Percentiles rank a stretch among this genome's conserved stretches.
Evolutionary conservation across 92 coral and sea anemone genomes (phyloP).

Genomic region (Bergia sp.): DNA sequence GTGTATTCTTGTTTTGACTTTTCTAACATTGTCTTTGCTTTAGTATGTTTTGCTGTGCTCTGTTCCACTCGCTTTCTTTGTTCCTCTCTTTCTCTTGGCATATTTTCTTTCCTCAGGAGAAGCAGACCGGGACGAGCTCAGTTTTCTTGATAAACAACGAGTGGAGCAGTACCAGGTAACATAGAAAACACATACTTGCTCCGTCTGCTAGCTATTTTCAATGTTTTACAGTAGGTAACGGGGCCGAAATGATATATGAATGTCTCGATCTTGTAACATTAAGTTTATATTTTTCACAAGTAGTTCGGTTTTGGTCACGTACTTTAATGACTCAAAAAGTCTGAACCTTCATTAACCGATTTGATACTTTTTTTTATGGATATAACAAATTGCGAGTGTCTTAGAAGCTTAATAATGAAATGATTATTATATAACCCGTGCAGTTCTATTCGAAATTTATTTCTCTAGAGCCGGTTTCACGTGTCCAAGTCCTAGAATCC

Average conservation of each 20-base stretch:
- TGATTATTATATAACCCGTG: background rate
- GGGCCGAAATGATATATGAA: too few species aligned
- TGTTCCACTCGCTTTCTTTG: background rate
- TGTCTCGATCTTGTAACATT: too few species aligned
- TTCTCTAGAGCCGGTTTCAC: too few species aligned
- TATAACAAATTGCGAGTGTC: background rate
- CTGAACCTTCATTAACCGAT: too few species aligned
- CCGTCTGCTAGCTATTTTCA: background rate
- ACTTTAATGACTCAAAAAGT: too few species aligned
- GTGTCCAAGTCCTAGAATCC: too few species aligned
- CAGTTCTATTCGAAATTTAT: background rate
- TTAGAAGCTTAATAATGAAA: background rate
- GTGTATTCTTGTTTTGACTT: background rate
- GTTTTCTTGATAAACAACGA: conserved; percentile 81
- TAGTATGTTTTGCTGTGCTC: background rate
- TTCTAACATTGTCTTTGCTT: background rate
- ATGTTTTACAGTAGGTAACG: too few species aligned
- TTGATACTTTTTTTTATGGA: background rate
- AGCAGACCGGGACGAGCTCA: conserved; percentile 89
- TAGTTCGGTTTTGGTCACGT: too few species aligned
- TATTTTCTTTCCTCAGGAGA: conserved; percentile 64
- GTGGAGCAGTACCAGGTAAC: conserved; percentile 87
- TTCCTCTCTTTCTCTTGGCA: background rate
- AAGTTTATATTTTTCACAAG: too few species aligned
- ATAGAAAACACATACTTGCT: background rate